Conservation (phyloP, 2,888 invertebrate species). For the Hoplodrina blanda region DNA sequence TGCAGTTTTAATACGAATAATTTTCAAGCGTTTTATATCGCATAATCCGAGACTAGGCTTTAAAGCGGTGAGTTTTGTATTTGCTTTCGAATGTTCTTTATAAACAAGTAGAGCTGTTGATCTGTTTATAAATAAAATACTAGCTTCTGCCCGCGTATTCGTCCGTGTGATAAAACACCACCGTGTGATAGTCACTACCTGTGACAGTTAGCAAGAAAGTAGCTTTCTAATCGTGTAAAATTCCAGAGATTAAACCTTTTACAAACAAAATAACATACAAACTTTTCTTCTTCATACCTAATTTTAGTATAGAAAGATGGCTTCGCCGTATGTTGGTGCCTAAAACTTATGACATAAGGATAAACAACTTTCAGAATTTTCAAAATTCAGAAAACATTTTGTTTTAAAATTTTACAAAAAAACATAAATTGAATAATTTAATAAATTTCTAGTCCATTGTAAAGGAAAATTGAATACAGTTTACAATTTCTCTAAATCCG, state of each 20-base stretch:
- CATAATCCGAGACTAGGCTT: neutral
- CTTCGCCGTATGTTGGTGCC: neutral
- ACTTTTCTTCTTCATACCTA: neutral
- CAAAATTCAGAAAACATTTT: no score
- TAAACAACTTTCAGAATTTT: neutral
- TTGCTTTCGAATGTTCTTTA: neutral
- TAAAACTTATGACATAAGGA: neutral
- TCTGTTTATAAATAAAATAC: no score
- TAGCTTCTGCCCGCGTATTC: no score
- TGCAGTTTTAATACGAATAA: slow-evolving; percentile 19
- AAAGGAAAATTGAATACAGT: neutral
- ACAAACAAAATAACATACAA: no score
- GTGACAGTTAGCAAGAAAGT: no score
- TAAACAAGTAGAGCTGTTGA: neutral
- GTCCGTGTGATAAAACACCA: no score
- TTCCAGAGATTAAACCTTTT: no score
- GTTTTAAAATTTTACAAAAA: no score
- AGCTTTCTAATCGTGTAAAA: no score
- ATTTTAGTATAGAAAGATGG: neutral
- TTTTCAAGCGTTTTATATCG: slow-evolving; percentile 10
- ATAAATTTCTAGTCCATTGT: no score
- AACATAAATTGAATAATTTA: no score
- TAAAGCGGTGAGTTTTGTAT: slow-evolving; percentile 5
- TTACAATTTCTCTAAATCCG: neutral
- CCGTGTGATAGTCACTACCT: no score